Evolutionary conservation across 2,888 invertebrate genomes (phyloP).

Genomic region (Linyphia triangularis): DNA sequence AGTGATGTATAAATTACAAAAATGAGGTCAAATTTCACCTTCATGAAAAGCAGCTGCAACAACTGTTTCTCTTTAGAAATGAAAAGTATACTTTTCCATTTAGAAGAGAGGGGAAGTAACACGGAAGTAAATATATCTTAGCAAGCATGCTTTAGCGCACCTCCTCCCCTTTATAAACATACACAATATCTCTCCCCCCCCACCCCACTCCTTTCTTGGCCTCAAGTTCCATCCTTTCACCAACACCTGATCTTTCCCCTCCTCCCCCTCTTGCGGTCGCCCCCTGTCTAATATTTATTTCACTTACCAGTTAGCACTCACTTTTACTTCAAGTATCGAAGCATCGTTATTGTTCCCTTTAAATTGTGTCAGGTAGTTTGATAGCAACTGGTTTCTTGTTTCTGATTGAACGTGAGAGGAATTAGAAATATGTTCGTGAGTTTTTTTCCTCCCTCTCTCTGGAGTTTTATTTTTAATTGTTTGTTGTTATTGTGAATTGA

Average conservation of each 20-base stretch:
- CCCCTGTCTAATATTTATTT: not conserved
- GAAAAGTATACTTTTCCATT: no score
- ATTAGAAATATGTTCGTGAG: not conserved
- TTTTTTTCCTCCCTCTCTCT: not conserved
- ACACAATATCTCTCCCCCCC: no score
- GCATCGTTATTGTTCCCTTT: slow-evolving; percentile 1
- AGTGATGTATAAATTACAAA: no score
- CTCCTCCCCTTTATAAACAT: not conserved
- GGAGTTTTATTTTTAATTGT: not conserved
- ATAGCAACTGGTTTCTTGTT: slow-evolving; percentile 18
- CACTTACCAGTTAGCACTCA: not conserved
- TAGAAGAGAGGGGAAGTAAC: not conserved
- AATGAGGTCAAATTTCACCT: no score
- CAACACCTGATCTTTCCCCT: not conserved
- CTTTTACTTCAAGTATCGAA: not conserved
- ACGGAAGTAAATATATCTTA: not conserved
- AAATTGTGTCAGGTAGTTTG: slow-evolving; percentile 17
- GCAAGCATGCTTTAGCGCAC: not conserved
- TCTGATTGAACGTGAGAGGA: not conserved
- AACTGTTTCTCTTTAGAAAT: no score
- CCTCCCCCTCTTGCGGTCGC: not conserved
- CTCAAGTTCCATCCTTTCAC: not conserved
- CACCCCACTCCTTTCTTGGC: no score
- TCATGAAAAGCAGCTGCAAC: no score
- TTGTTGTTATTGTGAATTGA: not conserved